A percentile compares a stretch with the other conserved stretches of the same genome.
Evolutionary conservation across 2,797 vertebrate genomes (phyloP).

Genomic region (Falco rusticolus): DNA sequence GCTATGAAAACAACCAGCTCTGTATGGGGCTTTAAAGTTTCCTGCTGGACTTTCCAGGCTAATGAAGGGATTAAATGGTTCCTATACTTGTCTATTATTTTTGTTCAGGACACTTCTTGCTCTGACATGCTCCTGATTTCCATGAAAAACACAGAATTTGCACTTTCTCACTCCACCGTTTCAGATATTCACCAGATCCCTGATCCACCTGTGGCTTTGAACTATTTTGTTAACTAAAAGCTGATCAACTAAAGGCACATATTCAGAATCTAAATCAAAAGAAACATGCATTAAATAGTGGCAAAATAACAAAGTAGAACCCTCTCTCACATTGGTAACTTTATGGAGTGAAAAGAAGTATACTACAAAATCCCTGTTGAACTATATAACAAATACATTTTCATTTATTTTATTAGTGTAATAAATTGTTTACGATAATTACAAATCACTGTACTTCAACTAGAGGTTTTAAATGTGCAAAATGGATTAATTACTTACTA

Average conservation of each 20-base stretch:
- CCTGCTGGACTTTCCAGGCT: neutral
- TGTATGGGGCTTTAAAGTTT: accelerated
- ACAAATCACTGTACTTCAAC: neutral
- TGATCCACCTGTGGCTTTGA: neutral
- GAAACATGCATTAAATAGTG: accelerated
- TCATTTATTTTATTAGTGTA: neutral
- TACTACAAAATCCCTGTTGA: neutral
- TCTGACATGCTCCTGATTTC: neutral
- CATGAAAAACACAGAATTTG: neutral
- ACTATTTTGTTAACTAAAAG: neutral
- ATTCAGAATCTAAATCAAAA: neutral
- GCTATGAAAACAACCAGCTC: neutral
- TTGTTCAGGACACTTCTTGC: neutral
- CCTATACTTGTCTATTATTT: neutral
- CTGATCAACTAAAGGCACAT: neutral
- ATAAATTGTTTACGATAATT: neutral
- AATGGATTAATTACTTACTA: slow-evolving; percentile 44
- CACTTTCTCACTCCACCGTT: neutral
- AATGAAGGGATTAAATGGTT: neutral
- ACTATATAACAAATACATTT: neutral
- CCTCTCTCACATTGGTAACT: neutral
- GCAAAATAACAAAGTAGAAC: neutral
- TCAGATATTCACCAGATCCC: neutral
- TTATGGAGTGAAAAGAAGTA: neutral
- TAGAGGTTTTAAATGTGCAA: slow-evolving; percentile 5